Evolutionary conservation across 1,140 invertebrate species (phyloP), one percentile per base, ranked within the genome.

Genomic region (Conopomorpha cramerella): DNA sequence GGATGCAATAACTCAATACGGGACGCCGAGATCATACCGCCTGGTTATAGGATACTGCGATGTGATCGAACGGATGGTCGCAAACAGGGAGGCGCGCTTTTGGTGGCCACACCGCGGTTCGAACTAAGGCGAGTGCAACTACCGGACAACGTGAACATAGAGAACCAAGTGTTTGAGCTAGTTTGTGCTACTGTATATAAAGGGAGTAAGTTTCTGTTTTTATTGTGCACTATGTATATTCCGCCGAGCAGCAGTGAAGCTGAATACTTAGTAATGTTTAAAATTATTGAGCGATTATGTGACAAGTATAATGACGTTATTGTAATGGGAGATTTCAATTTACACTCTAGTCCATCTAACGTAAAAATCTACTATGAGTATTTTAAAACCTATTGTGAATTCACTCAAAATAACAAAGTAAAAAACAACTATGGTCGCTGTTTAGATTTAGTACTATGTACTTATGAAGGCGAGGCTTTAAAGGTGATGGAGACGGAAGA

Each of bases 231-330:
- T 13, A 30, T 45, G 10, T 47, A 51, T 32, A 47, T 54, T 30
- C 42, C 44, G 3, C 42, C 44, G 0, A 25, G 27, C 3, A 41
- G 40, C 16, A 16, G n/a, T 23, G 42, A 51, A 19, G 41, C 34
- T 39, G 41, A 49, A 15, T 52, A 45, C 25, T 43, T 49, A 42
- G 3, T 42, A 16, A 27, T 52, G 16, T 49, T 49, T 46, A 39
- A 27, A 16, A 30, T 37, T 19, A 42, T 46, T 30, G 39, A 46
- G 35, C 11, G 46, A 16, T 37, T 30, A 10, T 43, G 38, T 43
- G 25, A 7, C 39, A 43, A 23, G 17, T 49, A 44, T 36, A 37
- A 16, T 7, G 14, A 43, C 7, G 10, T 46, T 36, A 38, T 46
- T 14, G 35, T 46, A 8, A 15, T 50, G n/a, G 44, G 47, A n/a